Percentiles rank a stretch among this genome's conserved stretches.
Evolutionary conservation across 2,113 vertebrate genomes (phyloP).

Genomic region (Motacilla alba): DNA sequence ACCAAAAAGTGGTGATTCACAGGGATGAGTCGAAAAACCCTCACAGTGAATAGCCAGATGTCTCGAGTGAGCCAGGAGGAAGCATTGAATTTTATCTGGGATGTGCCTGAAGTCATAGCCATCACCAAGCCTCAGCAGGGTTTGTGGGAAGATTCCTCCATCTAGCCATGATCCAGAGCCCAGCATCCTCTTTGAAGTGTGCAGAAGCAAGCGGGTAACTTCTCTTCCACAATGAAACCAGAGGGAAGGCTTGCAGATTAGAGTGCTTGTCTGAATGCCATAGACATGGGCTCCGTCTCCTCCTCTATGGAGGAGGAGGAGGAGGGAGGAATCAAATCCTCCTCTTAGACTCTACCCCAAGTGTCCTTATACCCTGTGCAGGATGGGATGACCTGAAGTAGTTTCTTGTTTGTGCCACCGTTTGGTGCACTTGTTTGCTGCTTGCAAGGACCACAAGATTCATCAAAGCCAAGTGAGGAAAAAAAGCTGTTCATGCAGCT

Average conservation of each 20-base stretch:
- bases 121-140: neutral
- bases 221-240: neutral
- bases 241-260: neutral
- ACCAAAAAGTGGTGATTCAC: conserved; percentile 33
- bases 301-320: neutral
- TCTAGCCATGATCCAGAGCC: neutral
- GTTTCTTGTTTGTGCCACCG: neutral
- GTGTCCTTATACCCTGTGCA: neutral
- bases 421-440: neutral
- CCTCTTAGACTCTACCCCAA: neutral
- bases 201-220: neutral
- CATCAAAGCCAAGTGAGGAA: neutral
- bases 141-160: neutral
- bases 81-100: neutral
- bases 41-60: neutral
- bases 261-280: neutral
- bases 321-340: neutral
- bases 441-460: neutral
- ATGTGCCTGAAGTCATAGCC: neutral
- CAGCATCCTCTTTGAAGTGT: neutral
- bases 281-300: neutral
- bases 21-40: neutral
- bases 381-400: neutral
- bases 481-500: neutral
- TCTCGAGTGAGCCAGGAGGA: neutral